Percentiles rank a stretch among this genome's conserved stretches.
phyloP scores from a whole-genome alignment of 1,140 invertebrate genomes.

The Zophobas morio region DNA sequence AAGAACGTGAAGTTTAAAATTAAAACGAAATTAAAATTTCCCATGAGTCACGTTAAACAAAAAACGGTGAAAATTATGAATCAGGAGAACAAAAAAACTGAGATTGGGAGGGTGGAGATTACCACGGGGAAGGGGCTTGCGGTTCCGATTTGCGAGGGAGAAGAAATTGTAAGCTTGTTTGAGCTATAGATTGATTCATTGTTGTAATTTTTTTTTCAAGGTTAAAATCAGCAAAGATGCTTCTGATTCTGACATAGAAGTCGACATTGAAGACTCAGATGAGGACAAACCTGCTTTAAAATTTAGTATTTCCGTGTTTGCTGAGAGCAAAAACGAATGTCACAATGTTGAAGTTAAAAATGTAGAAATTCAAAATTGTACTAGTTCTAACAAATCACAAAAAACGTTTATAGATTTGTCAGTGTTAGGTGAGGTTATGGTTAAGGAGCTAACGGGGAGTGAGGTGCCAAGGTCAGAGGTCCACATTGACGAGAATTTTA shows the following conservation, averaged over 20 bases:
- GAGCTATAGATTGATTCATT: no score
- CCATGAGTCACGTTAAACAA: slow-evolving; percentile 52
- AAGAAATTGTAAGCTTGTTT: slow-evolving; percentile 71
- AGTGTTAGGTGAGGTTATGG: slow-evolving; percentile 40
- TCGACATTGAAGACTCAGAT: slow-evolving; percentile 72
- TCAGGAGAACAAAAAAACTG: slow-evolving; percentile 62
- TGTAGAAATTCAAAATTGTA: slow-evolving; percentile 24
- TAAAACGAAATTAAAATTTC: slow-evolving; percentile 53
- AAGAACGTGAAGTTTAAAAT: slow-evolving; percentile 53
- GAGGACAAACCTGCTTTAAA: slow-evolving; percentile 56
- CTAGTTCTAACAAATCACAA: slow-evolving; percentile 36
- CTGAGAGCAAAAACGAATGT: slow-evolving; percentile 12
- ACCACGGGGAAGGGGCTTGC: slow-evolving; percentile 70
- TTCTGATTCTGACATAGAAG: slow-evolving; percentile 72
- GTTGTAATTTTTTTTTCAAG: no score
- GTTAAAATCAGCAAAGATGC: slow-evolving; percentile 66
- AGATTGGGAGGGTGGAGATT: slow-evolving; percentile 68
- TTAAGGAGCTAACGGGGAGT: slow-evolving; percentile 57
- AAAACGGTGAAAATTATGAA: slow-evolving; percentile 61
- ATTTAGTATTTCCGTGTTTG: slow-evolving; percentile 14
- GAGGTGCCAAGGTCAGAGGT: slow-evolving; percentile 69
- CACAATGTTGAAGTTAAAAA: slow-evolving; percentile 33
- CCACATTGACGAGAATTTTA: slow-evolving; percentile 64
- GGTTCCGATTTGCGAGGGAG: slow-evolving; percentile 71
- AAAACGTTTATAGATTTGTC: slow-evolving; percentile 47